These are phyloP conservation scores for Odontocolon sp. DNA, from an alignment of 2,888 invertebrate genomes.

Conservation along the genomic window DNA sequence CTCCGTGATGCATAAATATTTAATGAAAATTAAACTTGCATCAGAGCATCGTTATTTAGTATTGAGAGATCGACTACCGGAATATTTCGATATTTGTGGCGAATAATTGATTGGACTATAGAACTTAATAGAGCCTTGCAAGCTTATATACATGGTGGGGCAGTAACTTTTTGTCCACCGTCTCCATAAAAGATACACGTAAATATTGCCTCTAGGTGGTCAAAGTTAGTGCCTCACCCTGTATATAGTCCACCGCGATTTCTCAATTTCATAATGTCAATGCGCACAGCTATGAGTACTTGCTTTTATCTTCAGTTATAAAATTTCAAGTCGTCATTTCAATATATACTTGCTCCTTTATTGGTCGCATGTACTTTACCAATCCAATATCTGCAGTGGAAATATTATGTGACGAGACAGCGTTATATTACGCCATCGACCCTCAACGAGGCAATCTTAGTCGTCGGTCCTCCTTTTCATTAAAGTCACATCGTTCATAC, in stretches of 20 bases:
- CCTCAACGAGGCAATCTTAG: background rate
- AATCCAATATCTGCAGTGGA: conserved; percentile 26
- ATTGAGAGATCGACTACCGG: conserved; percentile 14
- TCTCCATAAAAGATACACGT: no score
- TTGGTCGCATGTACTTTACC: background rate
- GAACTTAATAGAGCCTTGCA: no score
- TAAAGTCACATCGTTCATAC: background rate
- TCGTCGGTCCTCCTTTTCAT: background rate
- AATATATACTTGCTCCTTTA: background rate
- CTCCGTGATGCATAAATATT: background rate
- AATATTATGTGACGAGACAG: conserved; percentile 14
- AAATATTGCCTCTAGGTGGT: no score
- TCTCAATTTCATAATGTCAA: background rate
- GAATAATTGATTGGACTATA: background rate
- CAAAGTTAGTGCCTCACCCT: no score
- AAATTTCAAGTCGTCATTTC: background rate
- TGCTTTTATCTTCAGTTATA: background rate
- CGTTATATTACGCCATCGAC: conserved; percentile 14
- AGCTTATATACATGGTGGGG: no score
- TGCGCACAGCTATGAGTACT: background rate
- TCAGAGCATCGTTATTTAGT: background rate
- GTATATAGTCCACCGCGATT: background rate
- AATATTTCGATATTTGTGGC: background rate
- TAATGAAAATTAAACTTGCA: conserved; percentile 3
- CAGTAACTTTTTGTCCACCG: no score